These are phyloP conservation scores for Coregonus suidteri DNA, from an alignment of 2,797 vertebrate genomes.

Conservation along the genomic window DNA sequence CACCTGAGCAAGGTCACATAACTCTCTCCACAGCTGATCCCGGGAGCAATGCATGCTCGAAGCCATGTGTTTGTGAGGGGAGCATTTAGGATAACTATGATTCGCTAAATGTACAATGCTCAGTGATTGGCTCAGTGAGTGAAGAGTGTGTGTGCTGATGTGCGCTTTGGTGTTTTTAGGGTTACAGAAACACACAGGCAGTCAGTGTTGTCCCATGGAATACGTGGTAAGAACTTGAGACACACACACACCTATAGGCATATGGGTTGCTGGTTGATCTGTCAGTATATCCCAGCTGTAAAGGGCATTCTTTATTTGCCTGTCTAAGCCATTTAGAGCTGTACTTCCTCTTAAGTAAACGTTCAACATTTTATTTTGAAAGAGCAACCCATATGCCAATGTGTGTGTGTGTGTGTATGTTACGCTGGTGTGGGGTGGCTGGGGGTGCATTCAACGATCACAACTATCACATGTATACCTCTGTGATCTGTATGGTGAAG, in stretches of 20 bases:
- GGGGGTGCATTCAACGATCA: conserved; percentile 28
- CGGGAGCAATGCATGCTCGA: conserved; percentile 65
- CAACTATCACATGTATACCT: conserved; percentile 13
- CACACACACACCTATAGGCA: conserved; percentile 48
- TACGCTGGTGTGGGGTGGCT: conserved; percentile 45
- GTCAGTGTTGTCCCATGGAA: conserved; percentile 73
- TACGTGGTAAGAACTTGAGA: conserved; percentile 77
- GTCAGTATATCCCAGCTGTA: conserved; percentile 5
- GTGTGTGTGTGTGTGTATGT: conserved; percentile 49
- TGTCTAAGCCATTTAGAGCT: not conserved
- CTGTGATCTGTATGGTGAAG: conserved; percentile 4
- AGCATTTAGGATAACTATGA: conserved; percentile 32
- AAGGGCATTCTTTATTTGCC: not conserved
- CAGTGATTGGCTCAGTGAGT: too few species aligned
- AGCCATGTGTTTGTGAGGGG: conserved; percentile 47
- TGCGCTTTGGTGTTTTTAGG: conserved; percentile 77
- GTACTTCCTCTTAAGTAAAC: not conserved
- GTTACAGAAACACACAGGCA: conserved; percentile 67
- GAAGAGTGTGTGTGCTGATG: conserved; percentile 58
- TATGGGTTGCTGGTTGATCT: conserved; percentile 49
- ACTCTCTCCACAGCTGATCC: conserved; percentile 61
- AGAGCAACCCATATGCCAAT: conserved; percentile 53
- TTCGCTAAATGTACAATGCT: conserved; percentile 34
- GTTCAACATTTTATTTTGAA: not conserved
- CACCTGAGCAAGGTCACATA: conserved; percentile 43